Evolutionary conservation across 2,797 vertebrate genomes (phyloP).

Genomic region (Gephyroberyx darwinii): DNA sequence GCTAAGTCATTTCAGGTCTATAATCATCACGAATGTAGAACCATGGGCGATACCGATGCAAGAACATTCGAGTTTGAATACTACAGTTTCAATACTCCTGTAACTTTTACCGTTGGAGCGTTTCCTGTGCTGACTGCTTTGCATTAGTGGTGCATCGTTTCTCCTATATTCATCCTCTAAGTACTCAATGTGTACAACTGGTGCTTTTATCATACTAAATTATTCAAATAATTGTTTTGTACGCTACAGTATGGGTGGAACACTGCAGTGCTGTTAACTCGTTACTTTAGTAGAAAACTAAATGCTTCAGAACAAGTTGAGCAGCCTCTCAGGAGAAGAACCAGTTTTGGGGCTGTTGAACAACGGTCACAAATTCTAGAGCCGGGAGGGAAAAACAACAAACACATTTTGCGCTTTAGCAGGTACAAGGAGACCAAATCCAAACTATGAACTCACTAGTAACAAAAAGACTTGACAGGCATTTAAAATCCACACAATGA

Average conservation of each 20-base stretch:
- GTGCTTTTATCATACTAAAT: slow-evolving; percentile 1
- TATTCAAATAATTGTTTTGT: background rate
- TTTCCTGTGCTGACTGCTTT: slow-evolving; percentile 1
- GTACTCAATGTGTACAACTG: slow-evolving; percentile 25
- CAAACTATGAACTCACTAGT: slow-evolving; percentile 13
- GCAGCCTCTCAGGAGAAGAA: background rate
- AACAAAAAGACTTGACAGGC: slow-evolving; percentile 29
- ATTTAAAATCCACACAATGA: slow-evolving; percentile 41
- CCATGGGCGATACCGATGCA: slow-evolving; percentile 18
- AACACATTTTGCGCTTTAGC: background rate
- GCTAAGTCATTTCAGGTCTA: slow-evolving; percentile 29
- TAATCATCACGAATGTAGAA: slow-evolving; percentile 3
- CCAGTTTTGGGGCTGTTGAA: background rate
- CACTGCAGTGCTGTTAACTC: slow-evolving; percentile 8
- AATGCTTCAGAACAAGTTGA: background rate
- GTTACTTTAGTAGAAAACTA: slow-evolving; percentile 9
- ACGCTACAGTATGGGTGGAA: background rate
- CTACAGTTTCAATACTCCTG: background rate
- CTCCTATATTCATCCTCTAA: slow-evolving; percentile 11
- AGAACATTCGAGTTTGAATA: background rate
- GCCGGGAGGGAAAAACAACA: background rate
- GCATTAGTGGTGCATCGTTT: slow-evolving; percentile 17
- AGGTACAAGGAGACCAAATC: background rate
- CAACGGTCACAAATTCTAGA: background rate
- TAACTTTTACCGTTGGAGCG: background rate